A percentile compares a stretch with the other conserved stretches of the same genome.
phyloP scores from a whole-genome alignment of 2,797 vertebrate genomes.

The Mareca strepera region DNA sequence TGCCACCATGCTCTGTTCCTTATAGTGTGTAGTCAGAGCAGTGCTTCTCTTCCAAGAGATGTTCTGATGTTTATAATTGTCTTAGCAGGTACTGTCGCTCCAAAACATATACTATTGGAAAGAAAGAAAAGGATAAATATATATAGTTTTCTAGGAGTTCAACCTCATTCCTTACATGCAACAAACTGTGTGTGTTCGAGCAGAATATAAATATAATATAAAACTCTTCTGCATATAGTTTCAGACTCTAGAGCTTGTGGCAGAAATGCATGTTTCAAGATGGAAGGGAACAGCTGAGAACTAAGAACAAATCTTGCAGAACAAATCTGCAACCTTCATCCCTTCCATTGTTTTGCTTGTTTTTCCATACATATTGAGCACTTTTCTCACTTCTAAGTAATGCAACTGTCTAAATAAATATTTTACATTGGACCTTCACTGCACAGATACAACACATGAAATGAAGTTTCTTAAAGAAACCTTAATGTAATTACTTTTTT shows the following conservation, averaged over 20 bases:
- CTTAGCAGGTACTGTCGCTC: not conserved
- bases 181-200: not conserved
- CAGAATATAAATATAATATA: not conserved
- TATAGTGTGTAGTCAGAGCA: not conserved
- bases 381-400: not conserved
- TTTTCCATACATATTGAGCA: not conserved
- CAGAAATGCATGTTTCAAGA: not conserved
- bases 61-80: not conserved
- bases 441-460: not conserved
- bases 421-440: not conserved
- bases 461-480: not conserved
- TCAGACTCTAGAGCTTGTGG: not conserved
- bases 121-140: not conserved
- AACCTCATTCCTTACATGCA: not conserved
- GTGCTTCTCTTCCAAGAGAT: not conserved
- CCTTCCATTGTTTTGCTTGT: slow-evolving; percentile 2
- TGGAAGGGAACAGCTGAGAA: not conserved
- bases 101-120: not conserved
- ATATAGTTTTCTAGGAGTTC: not conserved
- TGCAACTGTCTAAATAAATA: not conserved
- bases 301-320: not conserved
- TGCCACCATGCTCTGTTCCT: not conserved
- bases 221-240: not conserved
- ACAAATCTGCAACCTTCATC: not conserved
- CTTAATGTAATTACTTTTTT: not conserved